phyloP scores from a whole-genome alignment of 2,113 vertebrate genomes.

The Phocoena sinus region DNA sequence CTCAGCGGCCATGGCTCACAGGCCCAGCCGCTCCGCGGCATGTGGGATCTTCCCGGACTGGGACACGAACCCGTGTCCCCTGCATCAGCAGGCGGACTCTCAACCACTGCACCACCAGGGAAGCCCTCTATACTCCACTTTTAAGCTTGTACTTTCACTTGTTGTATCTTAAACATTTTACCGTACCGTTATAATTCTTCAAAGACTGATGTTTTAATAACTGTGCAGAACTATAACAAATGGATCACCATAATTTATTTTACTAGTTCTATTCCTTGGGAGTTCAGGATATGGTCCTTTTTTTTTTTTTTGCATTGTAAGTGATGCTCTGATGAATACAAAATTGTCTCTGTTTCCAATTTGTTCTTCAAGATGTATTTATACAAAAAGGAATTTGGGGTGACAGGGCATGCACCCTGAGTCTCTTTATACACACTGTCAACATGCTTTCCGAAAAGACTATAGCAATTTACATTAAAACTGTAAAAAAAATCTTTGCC shows the following conservation, averaged over 20 bases:
- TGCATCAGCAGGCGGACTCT: no score
- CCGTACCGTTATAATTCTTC: slow-evolving; percentile 7
- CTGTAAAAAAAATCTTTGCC: not conserved
- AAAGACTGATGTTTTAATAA: slow-evolving; percentile 32
- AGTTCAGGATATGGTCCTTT: not conserved
- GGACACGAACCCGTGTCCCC: no score
- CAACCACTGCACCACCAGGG: no score
- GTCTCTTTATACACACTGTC: not conserved
- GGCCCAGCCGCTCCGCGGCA: no score
- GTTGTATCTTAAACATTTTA: not conserved
- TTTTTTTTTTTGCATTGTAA: not conserved
- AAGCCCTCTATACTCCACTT: no score
- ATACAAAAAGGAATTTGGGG: not conserved
- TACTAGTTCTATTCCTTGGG: not conserved
- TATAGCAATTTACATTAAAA: not conserved
- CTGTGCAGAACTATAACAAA: not conserved
- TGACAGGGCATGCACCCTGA: not conserved
- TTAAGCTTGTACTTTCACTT: not conserved
- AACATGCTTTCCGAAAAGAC: not conserved
- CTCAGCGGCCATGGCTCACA: no score
- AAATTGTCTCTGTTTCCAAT: not conserved
- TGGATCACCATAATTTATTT: not conserved
- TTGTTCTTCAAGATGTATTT: not conserved
- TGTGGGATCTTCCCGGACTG: no score
- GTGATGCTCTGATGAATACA: not conserved